phyloP scores from a whole-genome alignment of 2,113 vertebrate species.

The Rhipidura dahli region DNA sequence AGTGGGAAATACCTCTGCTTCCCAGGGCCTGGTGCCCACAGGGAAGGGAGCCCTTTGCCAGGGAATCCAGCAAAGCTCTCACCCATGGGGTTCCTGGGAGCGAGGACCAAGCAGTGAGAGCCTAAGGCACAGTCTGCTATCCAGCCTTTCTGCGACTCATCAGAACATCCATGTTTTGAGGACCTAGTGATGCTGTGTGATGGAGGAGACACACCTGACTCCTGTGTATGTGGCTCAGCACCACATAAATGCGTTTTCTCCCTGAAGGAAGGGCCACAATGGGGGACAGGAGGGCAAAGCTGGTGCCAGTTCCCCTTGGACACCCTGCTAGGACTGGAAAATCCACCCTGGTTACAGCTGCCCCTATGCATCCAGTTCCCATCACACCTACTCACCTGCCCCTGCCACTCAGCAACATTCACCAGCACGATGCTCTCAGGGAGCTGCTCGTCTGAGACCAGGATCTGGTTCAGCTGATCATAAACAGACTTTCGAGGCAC shows the following conservation, averaged over 20 bases:
- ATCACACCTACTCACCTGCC: conserved; percentile 80
- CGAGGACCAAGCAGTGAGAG: background rate
- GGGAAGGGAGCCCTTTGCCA: background rate
- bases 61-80: background rate
- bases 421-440: conserved; percentile 95
- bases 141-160: background rate
- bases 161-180: background rate
- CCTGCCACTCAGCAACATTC: conserved; percentile 95
- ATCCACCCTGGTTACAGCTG: background rate
- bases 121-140: background rate
- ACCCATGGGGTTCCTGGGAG: background rate
- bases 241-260: background rate
- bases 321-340: background rate
- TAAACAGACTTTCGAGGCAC: conserved; percentile 83
- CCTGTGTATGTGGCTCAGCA: background rate
- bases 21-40: background rate
- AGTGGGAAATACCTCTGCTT: background rate
- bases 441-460: conserved; percentile 88
- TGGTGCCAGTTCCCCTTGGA: background rate
- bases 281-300: background rate
- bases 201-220: background rate
- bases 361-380: background rate
- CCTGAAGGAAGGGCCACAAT: accelerated
- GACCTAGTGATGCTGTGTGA: background rate
- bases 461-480: conserved; percentile 86